A percentile compares a stretch with the other conserved stretches of the same genome.
These are phyloP conservation scores for Platyscapa corneri DNA, from an alignment of 1,140 invertebrate genomes.

Conservation along the genomic window DNA sequence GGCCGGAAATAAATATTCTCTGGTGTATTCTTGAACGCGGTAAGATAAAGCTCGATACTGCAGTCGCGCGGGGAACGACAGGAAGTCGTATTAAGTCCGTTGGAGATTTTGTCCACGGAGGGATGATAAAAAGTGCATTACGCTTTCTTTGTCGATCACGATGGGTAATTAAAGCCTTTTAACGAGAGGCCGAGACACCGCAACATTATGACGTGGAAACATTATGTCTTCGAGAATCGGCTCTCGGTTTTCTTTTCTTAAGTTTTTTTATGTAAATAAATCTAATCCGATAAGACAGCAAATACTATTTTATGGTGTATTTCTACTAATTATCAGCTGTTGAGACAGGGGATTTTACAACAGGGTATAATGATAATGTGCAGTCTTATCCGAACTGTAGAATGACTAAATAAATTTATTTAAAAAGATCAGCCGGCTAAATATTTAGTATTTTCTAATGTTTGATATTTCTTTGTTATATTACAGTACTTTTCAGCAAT, in stretches of 20 bases:
- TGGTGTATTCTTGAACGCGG: constrained; percentile 40
- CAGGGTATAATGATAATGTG: too few species aligned
- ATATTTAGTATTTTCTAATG: too few species aligned
- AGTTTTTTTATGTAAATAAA: too few species aligned
- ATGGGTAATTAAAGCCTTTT: constrained; percentile 35
- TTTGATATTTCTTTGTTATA: too few species aligned
- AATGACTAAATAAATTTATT: too few species aligned
- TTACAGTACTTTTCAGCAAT: too few species aligned
- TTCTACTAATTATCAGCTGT: too few species aligned
- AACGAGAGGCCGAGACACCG: constrained; percentile 18
- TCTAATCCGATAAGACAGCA: too few species aligned
- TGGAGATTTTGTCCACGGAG: constrained; percentile 35
- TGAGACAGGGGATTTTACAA: too few species aligned
- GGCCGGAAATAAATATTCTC: constrained; percentile 54
- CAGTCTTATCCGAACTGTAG: too few species aligned
- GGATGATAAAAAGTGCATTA: background rate
- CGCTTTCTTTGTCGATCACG: constrained; percentile 5
- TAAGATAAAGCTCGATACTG: constrained; percentile 35
- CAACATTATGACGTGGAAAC: background rate
- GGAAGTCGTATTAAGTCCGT: constrained; percentile 45
- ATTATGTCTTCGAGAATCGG: background rate
- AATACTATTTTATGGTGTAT: too few species aligned
- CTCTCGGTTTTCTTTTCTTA: constrained; percentile 1
- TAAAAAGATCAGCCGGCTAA: too few species aligned
- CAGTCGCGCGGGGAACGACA: constrained; percentile 19